Evolutionary conservation across 2,797 vertebrate genomes (phyloP), one percentile per base, ranked within the genome.

Genomic region (Atherinosoma microstoma): DNA sequence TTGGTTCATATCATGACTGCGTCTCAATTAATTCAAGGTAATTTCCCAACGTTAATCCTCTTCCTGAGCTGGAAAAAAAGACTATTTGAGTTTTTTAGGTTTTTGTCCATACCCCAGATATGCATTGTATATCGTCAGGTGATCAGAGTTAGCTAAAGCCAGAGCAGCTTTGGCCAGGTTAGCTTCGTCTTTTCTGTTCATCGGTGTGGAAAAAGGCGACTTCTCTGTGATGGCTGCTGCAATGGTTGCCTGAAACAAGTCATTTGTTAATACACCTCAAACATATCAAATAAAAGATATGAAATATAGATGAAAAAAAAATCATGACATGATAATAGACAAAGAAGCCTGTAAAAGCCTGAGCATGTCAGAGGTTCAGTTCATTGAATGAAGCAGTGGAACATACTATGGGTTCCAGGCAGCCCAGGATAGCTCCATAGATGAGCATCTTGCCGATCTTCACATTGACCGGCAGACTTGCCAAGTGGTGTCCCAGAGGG

Each of bases 361-460:
- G 20, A 47, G 2, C 7, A n/a, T 18, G 16, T 45, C 15, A 64
- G 29, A 29, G 10, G 16, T 9, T 35, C 12, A 58, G 30, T 34
- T 32, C 35, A 36, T 2, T 64, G 20, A 42, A 4, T 59, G 11
- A 15, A 22, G 34, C 18, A n/a, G 32, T 0, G 16, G 58, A 15
- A 93, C 96, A 90, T 87, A 99, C 97, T 77, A 97, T 96, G 40
- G 98, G 95, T 79, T 99, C 97, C 83, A 99, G 94, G 82, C 97
- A 99, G 80, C 97, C 96, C 83, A 99, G 96, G 90, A 99, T 97
- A 79, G 97, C 97, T 35, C 97, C 97, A 34, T 98, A 99, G 87
- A 99, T 96, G 45, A 99, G 97, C 98, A 99, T 99, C 94, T 99
- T 99, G 61, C 97, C 98, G 36, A 99, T 98, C 92, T 98, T 98